A percentile compares a stretch with the other conserved stretches of the same genome.
These are phyloP conservation scores for Muricea muricata DNA, from an alignment of 92 coral and sea anemone species.

Conservation along the genomic window DNA sequence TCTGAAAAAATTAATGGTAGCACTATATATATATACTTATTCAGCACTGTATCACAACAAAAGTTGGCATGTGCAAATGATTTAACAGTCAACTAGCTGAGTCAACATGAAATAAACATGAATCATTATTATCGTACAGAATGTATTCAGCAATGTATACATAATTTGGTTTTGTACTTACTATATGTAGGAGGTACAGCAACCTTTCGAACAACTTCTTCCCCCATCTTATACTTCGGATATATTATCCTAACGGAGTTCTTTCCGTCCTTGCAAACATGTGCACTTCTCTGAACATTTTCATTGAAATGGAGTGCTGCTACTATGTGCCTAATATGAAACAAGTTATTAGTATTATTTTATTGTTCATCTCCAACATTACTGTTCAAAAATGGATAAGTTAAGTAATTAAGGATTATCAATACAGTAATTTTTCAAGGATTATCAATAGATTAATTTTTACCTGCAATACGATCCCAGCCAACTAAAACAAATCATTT, in stretches of 20 bases:
- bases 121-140: background rate
- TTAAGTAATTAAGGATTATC: background rate
- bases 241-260: background rate
- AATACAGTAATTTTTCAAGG: too few species aligned
- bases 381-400: background rate
- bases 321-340: slow-evolving; percentile 3
- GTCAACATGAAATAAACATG: background rate
- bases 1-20: background rate
- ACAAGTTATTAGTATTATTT: background rate
- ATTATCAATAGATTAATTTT: too few species aligned
- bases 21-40: too few species aligned
- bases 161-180: slow-evolving; percentile 2
- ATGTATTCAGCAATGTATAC: background rate
- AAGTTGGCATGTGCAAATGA: background rate
- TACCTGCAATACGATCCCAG: too few species aligned
- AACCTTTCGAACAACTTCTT: slow-evolving; percentile 31
- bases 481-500: background rate
- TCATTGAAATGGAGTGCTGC: slow-evolving; percentile 28
- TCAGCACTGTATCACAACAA: background rate
- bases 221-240: slow-evolving; percentile 35
- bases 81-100: too few species aligned
- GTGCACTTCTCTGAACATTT: background rate
- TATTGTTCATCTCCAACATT: background rate
- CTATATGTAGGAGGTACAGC: slow-evolving; percentile 31
- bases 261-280: slow-evolving; percentile 10